Evolutionary conservation across 2,888 invertebrate genomes (phyloP).

Genomic region (Mythimna vitellina): DNA sequence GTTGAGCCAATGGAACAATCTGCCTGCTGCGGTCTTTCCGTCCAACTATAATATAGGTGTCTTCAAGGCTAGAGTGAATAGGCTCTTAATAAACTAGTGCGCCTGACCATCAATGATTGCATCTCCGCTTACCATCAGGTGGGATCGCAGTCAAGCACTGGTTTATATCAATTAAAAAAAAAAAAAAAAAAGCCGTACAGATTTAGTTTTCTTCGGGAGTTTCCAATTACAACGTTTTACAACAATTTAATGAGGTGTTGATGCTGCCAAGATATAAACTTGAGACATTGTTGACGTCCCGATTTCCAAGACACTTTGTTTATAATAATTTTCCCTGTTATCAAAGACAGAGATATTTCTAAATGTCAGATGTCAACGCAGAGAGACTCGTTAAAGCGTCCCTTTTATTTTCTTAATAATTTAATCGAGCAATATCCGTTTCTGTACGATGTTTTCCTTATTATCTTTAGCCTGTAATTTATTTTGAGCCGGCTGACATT

Average conservation of each 20-base stretch:
- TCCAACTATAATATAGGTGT: too few relatives aligned
- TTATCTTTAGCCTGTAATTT: constrained; percentile 43
- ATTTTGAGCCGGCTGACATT: constrained; percentile 47
- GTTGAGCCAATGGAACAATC: neutral
- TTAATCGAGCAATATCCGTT: constrained; percentile 52
- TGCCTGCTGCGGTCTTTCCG: too few relatives aligned
- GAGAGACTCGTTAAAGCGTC: constrained; percentile 37
- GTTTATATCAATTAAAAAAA: too few relatives aligned
- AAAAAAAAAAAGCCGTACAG: too few relatives aligned
- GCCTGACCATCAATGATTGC: too few relatives aligned
- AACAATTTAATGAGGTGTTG: constrained; percentile 48
- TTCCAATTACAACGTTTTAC: constrained; percentile 30
- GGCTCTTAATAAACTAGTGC: too few relatives aligned
- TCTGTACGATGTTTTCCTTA: constrained; percentile 48
- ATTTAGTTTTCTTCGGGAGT: neutral
- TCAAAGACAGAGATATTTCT: constrained; percentile 35
- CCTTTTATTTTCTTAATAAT: constrained; percentile 52
- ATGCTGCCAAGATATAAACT: constrained; percentile 44
- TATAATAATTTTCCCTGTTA: constrained; percentile 33
- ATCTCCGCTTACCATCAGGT: too few relatives aligned
- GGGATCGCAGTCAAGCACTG: too few relatives aligned
- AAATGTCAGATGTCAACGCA: constrained; percentile 44
- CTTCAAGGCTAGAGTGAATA: too few relatives aligned
- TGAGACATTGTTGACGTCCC: constrained; percentile 37
- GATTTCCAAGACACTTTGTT: constrained; percentile 49